These are phyloP conservation scores for Paracentrotus lividus DNA, from an alignment of 53 echinoderm and acorn worm species.

Conservation along the genomic window DNA sequence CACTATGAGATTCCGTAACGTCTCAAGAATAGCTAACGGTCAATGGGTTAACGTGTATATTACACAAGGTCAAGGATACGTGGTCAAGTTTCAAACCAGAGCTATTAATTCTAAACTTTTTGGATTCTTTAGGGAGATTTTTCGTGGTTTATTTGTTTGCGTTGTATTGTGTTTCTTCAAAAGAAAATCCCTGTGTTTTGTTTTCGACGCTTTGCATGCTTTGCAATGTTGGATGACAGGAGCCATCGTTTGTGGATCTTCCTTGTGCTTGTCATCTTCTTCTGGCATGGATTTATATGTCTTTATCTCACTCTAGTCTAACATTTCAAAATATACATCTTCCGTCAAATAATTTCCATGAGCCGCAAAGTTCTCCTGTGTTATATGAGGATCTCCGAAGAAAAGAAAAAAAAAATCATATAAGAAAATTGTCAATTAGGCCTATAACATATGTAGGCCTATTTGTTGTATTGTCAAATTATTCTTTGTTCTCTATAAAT, in stretches of 20 bases:
- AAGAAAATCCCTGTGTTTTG: conserved; percentile 2
- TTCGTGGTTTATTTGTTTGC: conserved; percentile 51
- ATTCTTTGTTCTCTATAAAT: neutral
- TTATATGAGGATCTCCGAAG: too few species aligned
- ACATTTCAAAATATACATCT: neutral
- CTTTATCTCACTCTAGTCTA: neutral
- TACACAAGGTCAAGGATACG: conserved; percentile 59
- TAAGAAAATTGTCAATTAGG: neutral
- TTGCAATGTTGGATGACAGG: conserved; percentile 14
- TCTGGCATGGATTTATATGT: neutral
- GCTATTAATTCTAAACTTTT: conserved; percentile 60
- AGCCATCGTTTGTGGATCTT: conserved; percentile 7
- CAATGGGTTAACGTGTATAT: conserved; percentile 46
- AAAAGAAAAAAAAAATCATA: too few species aligned
- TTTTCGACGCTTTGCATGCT: conserved; percentile 23
- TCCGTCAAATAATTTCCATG: neutral
- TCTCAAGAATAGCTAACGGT: conserved; percentile 9
- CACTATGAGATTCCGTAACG: neutral
- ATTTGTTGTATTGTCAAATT: neutral
- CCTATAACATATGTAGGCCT: too few species aligned
- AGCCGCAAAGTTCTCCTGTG: too few species aligned
- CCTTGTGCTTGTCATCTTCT: neutral
- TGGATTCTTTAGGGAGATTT: conserved; percentile 53
- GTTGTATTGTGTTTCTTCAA: conserved; percentile 44
- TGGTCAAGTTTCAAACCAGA: conserved; percentile 68